phyloP scores from a whole-genome alignment of 2,113 vertebrate genomes.

The Syngnathus scovelli region DNA sequence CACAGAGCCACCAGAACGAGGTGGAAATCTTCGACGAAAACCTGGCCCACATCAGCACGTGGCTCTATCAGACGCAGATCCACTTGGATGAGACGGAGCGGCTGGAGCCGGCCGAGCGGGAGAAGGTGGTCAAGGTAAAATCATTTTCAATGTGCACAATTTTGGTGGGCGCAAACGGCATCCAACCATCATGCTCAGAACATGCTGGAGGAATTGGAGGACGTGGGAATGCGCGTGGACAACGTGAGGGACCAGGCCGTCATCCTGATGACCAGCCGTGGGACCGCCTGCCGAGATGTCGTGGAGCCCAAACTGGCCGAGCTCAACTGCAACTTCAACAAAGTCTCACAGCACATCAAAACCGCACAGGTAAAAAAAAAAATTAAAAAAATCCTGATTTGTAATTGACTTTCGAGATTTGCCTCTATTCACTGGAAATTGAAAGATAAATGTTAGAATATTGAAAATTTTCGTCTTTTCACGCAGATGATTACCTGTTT shows the following conservation, averaged over 20 bases:
- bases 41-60: constrained; percentile 96
- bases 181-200: not conserved
- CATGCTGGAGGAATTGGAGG: constrained; percentile 77
- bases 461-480: constrained; percentile 13
- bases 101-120: constrained; percentile 76
- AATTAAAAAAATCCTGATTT: no score
- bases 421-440: not conserved
- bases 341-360: constrained; percentile 91
- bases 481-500: constrained; percentile 76
- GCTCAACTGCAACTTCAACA: constrained; percentile 89
- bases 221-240: constrained; percentile 81
- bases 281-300: constrained; percentile 78
- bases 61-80: constrained; percentile 96
- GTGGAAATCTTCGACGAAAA: constrained; percentile 95
- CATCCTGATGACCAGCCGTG: constrained; percentile 84
- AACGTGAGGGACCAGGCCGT: constrained; percentile 84
- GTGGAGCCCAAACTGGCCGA: constrained; percentile 90
- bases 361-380: constrained; percentile 74
- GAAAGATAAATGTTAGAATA: not conserved
- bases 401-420: no score
- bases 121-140: constrained; percentile 83
- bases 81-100: constrained; percentile 90
- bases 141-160: no score
- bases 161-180: no score
- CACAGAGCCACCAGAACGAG: constrained; percentile 87